Conservation (phyloP, 2,797 vertebrate genomes). For the Orestias chungarensis region DNA sequence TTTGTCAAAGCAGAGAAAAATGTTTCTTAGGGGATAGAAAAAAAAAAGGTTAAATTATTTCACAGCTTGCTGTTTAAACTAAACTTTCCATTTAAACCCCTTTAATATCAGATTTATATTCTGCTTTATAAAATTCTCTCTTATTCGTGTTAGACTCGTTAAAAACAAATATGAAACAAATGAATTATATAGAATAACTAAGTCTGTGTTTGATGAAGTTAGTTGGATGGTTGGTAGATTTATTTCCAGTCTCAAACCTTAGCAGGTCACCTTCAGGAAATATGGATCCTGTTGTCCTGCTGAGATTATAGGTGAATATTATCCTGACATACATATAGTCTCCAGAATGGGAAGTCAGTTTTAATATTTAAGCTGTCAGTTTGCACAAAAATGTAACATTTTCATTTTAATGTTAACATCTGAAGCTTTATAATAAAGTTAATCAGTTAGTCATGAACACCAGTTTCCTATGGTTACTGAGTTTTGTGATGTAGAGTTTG, state of each 20-base stretch:
- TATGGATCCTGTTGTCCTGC: constrained; percentile 16
- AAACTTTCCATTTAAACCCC: background rate
- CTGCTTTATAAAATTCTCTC: background rate
- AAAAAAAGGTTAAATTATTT: background rate
- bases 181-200: background rate
- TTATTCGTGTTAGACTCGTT: no score
- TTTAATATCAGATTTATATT: no score
- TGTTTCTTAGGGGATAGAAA: background rate
- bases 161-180: background rate
- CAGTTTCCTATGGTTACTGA: constrained; percentile 16
- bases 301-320: constrained; percentile 10
- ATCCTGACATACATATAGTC: constrained; percentile 16
- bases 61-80: background rate
- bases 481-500: constrained; percentile 29
- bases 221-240: constrained; percentile 27
- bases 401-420: constrained; percentile 23
- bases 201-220: constrained; percentile 59
- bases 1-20: constrained; percentile 14
- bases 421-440: background rate
- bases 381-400: constrained; percentile 28
- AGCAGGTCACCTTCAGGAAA: constrained; percentile 27
- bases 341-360: constrained; percentile 1
- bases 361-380: constrained; percentile 41
- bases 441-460: constrained; percentile 12
- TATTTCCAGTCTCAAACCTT: background rate